Percentiles rank a stretch among this genome's conserved stretches.
Conservation (phyloP, 2,888 invertebrate species). For the Coenonympha glycerion region DNA sequence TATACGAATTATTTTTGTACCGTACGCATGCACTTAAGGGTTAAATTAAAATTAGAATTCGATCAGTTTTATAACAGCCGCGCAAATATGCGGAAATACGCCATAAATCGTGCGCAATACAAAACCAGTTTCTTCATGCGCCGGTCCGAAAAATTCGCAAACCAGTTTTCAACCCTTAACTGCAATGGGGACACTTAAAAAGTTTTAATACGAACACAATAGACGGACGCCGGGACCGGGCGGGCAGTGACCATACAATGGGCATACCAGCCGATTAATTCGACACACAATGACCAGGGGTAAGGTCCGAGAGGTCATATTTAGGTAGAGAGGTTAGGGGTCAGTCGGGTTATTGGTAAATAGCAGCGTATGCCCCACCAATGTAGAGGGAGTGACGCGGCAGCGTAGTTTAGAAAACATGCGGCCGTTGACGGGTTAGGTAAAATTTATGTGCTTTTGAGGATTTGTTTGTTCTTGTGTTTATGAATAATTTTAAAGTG, state of each 20-base stretch:
- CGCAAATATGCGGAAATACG: conserved; percentile 25
- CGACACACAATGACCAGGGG: conserved; percentile 64
- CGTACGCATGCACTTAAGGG: too few species aligned
- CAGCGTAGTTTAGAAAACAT: conserved; percentile 57
- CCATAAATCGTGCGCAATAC: conserved; percentile 23
- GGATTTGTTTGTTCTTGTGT: conserved; percentile 24
- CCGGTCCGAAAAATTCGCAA: conserved; percentile 37
- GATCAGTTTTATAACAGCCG: conserved; percentile 14
- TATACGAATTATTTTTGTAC: too few species aligned
- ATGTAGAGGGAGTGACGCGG: conserved; percentile 63
- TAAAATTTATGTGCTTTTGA: conserved; percentile 57
- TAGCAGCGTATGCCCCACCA: conserved; percentile 48
- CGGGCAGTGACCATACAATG: conserved; percentile 65
- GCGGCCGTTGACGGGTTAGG: conserved; percentile 49
- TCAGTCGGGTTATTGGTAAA: conserved; percentile 68
- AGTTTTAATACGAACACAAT: conserved; percentile 70
- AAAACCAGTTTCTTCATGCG: conserved; percentile 21
- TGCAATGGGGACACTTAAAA: conserved; percentile 55
- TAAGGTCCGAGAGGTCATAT: conserved; percentile 67
- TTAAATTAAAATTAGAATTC: background rate
- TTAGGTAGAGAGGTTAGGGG: conserved; percentile 72
- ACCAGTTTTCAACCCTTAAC: conserved; percentile 48
- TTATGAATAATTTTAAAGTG: background rate
- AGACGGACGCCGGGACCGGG: conserved; percentile 41
- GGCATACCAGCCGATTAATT: conserved; percentile 70